These are phyloP conservation scores for Epinephelus fuscoguttatus DNA, from an alignment of 2,113 vertebrate genomes.

Conservation along the genomic window DNA sequence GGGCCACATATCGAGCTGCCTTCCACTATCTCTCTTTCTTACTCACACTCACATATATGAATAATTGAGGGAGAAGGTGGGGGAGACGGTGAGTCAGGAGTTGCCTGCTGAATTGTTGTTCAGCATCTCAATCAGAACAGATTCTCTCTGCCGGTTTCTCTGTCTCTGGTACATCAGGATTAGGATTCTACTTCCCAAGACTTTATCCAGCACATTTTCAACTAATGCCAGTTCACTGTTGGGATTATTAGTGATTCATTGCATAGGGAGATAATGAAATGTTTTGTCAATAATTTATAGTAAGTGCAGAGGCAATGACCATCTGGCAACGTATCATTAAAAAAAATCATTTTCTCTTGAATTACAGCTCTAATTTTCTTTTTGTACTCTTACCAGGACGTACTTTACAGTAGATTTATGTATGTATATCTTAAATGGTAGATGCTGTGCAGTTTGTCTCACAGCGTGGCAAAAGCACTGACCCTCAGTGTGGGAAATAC, in stretches of 20 bases:
- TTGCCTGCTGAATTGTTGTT: slow-evolving; percentile 57
- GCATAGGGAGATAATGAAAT: neutral
- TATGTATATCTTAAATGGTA: neutral
- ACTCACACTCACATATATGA: slow-evolving; percentile 43
- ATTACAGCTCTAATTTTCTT: neutral
- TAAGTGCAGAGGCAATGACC: neutral
- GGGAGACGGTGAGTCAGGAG: slow-evolving; percentile 56
- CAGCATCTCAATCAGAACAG: slow-evolving; percentile 48
- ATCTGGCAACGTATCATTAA: neutral
- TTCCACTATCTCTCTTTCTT: slow-evolving; percentile 25
- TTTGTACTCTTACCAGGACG: neutral
- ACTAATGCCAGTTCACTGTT: neutral
- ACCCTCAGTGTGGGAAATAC: slow-evolving; percentile 13
- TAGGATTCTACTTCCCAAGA: neutral
- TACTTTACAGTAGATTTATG: neutral
- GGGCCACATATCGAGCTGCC: slow-evolving; percentile 6
- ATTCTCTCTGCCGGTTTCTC: slow-evolving; percentile 18
- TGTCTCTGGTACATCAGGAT: neutral
- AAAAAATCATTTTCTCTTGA: neutral
- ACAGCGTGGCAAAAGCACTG: slow-evolving; percentile 7
- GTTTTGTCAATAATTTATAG: neutral
- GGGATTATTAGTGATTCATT: neutral
- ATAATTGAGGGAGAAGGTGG: slow-evolving; percentile 55
- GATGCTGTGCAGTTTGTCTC: slow-evolving; percentile 7
- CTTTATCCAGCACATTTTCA: neutral